These are phyloP conservation scores for Ammospiza nelsoni DNA, from an alignment of 2,113 vertebrate species.

Conservation along the genomic window DNA sequence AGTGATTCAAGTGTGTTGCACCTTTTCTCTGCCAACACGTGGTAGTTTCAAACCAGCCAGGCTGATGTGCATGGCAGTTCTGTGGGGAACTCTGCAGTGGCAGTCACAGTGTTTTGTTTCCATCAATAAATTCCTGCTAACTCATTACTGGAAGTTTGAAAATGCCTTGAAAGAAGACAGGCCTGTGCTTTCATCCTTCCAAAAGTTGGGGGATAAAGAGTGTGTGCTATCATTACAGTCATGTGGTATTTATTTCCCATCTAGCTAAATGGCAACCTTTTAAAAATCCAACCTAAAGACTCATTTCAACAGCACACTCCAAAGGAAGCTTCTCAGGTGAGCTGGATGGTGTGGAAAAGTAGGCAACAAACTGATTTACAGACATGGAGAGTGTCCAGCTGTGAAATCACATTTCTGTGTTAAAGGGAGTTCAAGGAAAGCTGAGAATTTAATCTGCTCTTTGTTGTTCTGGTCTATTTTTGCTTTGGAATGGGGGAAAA, in stretches of 20 bases:
- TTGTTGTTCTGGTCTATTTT: constrained; percentile 10
- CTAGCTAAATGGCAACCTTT: neutral
- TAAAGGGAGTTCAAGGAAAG: neutral
- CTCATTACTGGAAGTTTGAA: neutral
- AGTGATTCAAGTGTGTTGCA: neutral
- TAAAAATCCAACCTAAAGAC: neutral
- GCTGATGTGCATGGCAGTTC: neutral
- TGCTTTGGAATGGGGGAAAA: neutral
- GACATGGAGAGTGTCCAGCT: neutral
- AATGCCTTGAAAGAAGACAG: neutral
- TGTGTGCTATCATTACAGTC: neutral
- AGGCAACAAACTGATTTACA: neutral
- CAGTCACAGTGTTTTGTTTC: neutral
- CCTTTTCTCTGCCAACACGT: neutral
- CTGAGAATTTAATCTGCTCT: neutral
- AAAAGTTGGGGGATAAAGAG: neutral
- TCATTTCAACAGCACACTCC: neutral
- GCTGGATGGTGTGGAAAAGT: neutral
- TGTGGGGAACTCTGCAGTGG: neutral
- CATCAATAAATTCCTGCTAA: neutral
- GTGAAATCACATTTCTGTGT: neutral
- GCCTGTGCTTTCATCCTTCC: neutral
- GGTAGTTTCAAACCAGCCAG: neutral
- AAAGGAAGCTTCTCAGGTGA: neutral
- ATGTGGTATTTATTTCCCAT: neutral